Conservation (phyloP, 2,797 vertebrate genomes). For the Cossypha heuglini region DNA sequence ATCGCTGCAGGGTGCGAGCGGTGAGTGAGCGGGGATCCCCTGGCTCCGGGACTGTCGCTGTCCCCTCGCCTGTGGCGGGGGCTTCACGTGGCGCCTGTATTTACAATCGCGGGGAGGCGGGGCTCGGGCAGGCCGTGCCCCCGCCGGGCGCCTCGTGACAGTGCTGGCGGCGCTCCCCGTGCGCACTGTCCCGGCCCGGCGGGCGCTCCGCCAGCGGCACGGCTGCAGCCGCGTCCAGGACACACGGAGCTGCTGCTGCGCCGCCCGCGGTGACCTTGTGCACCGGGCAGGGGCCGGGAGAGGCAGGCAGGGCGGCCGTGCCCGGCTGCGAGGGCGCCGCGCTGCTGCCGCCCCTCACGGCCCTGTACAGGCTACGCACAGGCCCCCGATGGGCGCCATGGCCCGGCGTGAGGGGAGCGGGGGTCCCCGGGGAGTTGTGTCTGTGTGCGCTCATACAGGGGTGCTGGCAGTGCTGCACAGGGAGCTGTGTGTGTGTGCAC, state of each 20-base stretch:
- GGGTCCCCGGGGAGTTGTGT: rapidly evolving
- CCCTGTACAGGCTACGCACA: neutral
- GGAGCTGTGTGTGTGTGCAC: too few species aligned
- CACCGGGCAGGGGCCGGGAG: neutral
- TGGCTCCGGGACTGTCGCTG: rapidly evolving
- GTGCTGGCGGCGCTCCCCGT: neutral
- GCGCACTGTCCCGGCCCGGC: too few species aligned
- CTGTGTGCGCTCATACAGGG: too few species aligned
- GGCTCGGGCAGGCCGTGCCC: neutral
- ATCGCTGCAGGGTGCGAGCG: neutral
- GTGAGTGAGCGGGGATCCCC: rapidly evolving
- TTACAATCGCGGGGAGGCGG: neutral
- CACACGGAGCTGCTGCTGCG: neutral
- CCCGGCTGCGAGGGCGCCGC: rapidly evolving
- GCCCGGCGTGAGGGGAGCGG: rapidly evolving
- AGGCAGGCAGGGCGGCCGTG: neutral
- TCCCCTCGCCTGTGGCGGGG: rapidly evolving
- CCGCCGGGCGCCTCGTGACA: neutral
- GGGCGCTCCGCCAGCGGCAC: neutral
- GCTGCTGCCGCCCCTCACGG: neutral
- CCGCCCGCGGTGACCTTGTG: neutral
- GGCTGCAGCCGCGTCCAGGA: too few species aligned
- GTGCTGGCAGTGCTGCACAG: too few species aligned
- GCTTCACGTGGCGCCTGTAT: conserved; percentile 20
- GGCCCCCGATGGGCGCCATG: rapidly evolving